Conservation (phyloP, 1,140 invertebrate genomes). For the Pentalonia nigronervosa region DNA sequence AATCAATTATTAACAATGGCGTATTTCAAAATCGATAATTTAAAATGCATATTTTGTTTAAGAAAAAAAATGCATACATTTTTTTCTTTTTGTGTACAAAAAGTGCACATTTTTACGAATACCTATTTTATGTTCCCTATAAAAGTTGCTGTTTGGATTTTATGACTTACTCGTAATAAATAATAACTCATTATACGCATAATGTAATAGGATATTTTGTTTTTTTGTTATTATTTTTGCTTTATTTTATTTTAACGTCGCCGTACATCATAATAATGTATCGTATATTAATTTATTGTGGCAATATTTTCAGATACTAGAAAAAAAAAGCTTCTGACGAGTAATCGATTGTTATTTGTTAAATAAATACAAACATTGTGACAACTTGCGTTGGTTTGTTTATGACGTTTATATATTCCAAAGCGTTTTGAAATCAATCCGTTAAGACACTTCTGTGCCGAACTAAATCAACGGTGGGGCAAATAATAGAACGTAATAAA, state of each 20-base stretch:
- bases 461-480: background rate
- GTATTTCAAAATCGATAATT: too few species aligned
- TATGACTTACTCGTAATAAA: background rate
- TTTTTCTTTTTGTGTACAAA: background rate
- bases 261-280: too few species aligned
- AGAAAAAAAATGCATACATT: background rate
- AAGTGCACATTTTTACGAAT: background rate
- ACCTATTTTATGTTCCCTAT: background rate
- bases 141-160: background rate
- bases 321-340: background rate
- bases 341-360: background rate
- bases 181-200: too few species aligned
- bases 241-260: background rate
- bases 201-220: too few species aligned
- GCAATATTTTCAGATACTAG: background rate
- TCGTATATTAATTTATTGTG: background rate
- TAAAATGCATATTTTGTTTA: background rate
- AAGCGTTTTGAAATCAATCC: background rate
- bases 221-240: too few species aligned
- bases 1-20: too few species aligned
- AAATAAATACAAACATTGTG: background rate
- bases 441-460: background rate
- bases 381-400: background rate
- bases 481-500: constrained; percentile 3
- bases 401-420: background rate